Percentiles rank a stretch among this genome's conserved stretches.
Conservation (phyloP, 2,797 vertebrate species). For the Coendou prehensilis region DNA sequence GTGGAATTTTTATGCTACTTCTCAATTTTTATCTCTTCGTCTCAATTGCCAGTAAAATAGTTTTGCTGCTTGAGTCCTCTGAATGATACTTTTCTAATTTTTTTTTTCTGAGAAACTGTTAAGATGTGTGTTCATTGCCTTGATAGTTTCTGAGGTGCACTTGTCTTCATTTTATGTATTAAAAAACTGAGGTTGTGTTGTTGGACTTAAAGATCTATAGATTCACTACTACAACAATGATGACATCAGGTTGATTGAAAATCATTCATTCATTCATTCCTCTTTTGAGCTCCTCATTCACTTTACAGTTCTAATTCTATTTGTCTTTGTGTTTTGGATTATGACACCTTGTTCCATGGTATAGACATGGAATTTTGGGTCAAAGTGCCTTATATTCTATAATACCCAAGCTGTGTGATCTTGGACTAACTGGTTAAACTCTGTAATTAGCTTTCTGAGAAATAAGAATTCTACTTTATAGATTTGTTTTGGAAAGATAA, state of each 20-base stretch:
- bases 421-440: not conserved
- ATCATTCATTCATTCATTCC: not conserved
- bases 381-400: not conserved
- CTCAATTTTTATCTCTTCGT: not conserved
- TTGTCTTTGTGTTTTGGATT: not conserved
- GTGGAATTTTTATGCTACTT: not conserved
- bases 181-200: not conserved
- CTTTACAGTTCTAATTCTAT: not conserved
- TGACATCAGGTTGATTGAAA: not conserved
- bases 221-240: not conserved
- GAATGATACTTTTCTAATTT: not conserved
- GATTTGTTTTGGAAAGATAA: not conserved
- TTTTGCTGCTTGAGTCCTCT: not conserved
- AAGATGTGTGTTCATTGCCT: not conserved
- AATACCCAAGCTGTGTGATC: not conserved
- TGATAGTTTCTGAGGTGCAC: not conserved
- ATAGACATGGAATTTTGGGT: not conserved
- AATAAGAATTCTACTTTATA: not conserved
- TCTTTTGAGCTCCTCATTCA: not conserved
- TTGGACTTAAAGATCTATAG: not conserved
- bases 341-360: not conserved
- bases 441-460: constrained; percentile 24
- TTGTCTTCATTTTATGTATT: not conserved
- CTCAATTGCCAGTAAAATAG: not conserved
- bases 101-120: not conserved